Conservation (phyloP, 2,113 vertebrate species). For the Microtus montanus region DNA sequence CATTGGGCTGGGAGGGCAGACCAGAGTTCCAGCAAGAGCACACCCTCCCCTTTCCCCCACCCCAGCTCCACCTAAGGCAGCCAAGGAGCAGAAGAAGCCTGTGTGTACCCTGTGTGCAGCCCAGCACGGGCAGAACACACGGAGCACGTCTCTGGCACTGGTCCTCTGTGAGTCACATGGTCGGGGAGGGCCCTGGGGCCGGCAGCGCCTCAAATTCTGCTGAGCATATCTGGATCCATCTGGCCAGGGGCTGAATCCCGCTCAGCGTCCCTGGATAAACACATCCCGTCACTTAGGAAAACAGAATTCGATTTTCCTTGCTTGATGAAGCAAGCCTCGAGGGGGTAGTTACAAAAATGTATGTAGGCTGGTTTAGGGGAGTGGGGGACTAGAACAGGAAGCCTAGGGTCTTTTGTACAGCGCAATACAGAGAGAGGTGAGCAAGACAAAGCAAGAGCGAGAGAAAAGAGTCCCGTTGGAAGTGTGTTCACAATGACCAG, state of each 20-base stretch:
- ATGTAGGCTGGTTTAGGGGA: neutral
- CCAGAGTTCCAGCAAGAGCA: neutral
- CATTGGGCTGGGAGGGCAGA: neutral
- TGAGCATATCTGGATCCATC: slow-evolving; percentile 68
- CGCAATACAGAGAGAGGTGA: neutral
- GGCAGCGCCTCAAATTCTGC: neutral
- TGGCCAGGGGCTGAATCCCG: slow-evolving; percentile 52
- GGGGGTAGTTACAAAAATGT: neutral
- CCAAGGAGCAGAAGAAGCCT: neutral
- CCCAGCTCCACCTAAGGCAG: neutral
- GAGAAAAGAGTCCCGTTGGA: neutral
- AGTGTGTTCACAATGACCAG: neutral
- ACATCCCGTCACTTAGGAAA: slow-evolving; percentile 14
- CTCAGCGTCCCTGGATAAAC: slow-evolving; percentile 56
- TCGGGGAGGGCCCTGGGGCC: slow-evolving; percentile 43
- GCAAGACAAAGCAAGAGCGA: neutral
- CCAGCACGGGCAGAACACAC: neutral
- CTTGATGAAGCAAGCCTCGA: neutral
- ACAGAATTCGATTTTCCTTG: neutral
- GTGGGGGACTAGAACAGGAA: neutral
- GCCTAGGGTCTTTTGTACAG: neutral
- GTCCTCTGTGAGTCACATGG: neutral
- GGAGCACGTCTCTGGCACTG: neutral
- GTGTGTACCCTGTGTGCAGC: neutral
- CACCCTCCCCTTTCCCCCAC: rapidly evolving